Base-by-base conservation (phyloP, 2,797 vertebrate genomes). In the Pachyuromys duprasi region DNA sequence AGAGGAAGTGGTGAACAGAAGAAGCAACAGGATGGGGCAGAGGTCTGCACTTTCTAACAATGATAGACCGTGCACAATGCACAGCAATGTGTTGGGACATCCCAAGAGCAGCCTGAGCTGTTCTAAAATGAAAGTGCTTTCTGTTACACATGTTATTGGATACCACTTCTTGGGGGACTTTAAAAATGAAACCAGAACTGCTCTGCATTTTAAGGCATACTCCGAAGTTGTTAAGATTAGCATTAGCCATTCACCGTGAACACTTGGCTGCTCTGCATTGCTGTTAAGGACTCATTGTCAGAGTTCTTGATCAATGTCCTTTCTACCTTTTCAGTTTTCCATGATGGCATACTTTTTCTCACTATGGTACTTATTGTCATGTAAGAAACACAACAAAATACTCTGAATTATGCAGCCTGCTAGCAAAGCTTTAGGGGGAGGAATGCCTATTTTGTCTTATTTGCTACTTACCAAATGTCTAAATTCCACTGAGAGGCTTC, bases 401-500 rank as follows among this genome's bases (percentile, higher is more conserved):
- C 14, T 31, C 36, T 78, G 28, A 67, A 62, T 86, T 69, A 72
- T 72, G 78, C 62, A 49, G 11, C 13, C 67, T 76, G 11, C 70
- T 80, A 62, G 22, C 65, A 83, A 93, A 94, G 60, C 67, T 69
- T 81, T 31, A 79, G 12, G 2, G 33, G 2, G 28, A 8, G 3
- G 26, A 26, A 69, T 39, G 11, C 7, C 15, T 31, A 1, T 31
- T 5, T 67, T n/a, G 72, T 75, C 93, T 89, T 55, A 45, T n/a
- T 80, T 79, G 33, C 9, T 65, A 86, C 98, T 98, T 98, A 99
- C 99, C 99, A 99, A 98, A 98, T 99, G 99, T 97, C 99, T 99
- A 95, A 99, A 99, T 98, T 99, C 99, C 86, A 99, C 99, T 0
- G 99, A 99, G 20, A 99, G 98, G 95, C 99, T 99, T 91, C 99